Evolutionary conservation across 2,888 invertebrate genomes (phyloP).

Genomic region (Platycheirus rosarum): DNA sequence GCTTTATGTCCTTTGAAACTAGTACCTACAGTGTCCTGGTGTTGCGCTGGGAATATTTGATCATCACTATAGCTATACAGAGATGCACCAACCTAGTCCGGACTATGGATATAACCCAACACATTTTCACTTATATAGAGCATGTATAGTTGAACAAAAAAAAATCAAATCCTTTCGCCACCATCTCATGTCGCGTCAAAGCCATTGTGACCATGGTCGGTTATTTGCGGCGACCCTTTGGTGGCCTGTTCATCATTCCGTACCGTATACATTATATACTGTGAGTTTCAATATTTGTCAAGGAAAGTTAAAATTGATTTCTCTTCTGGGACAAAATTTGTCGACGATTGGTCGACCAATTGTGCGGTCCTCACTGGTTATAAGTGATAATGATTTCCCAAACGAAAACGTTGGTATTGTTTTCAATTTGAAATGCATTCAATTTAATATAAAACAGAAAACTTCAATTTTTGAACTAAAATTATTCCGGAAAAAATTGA

Average conservation of each 20-base stretch:
- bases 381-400: conserved; percentile 31
- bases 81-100: neutral
- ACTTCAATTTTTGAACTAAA: too few relatives aligned
- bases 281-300: conserved; percentile 64
- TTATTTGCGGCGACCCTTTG: conserved; percentile 55
- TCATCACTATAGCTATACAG: neutral
- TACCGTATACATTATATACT: neutral
- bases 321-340: conserved; percentile 53
- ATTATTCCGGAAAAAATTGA: too few relatives aligned
- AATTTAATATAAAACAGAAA: neutral
- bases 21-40: conserved; percentile 10
- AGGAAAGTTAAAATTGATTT: conserved; percentile 65
- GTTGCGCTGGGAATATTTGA: neutral
- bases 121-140: conserved; percentile 11
- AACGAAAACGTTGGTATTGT: conserved; percentile 12
- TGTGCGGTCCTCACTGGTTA: conserved; percentile 16
- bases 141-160: conserved; percentile 12
- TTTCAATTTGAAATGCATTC: conserved; percentile 1
- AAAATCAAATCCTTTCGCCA: conserved; percentile 33
- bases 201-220: conserved; percentile 58
- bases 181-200: conserved; percentile 41
- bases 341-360: conserved; percentile 41
- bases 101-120: conserved; percentile 26
- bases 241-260: conserved; percentile 47
- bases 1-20: conserved; percentile 1